These are phyloP conservation scores for Cryptus armator DNA, from an alignment of 2,888 invertebrate genomes.

Conservation along the genomic window DNA sequence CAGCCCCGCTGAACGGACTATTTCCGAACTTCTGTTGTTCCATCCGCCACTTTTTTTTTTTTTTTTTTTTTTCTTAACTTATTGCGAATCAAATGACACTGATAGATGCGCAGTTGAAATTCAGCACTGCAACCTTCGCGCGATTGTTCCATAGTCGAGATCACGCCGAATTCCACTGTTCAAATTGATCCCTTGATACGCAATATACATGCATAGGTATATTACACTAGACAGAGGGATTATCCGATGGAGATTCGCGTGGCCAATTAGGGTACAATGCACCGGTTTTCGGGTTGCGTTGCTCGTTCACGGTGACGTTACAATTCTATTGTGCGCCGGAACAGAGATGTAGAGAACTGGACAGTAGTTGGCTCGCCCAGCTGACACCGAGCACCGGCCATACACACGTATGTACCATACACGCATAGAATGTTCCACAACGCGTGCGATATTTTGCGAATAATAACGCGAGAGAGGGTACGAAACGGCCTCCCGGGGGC, in stretches of 20 bases:
- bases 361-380: slow-evolving; percentile 27
- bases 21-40: no score
- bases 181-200: slow-evolving; percentile 31
- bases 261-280: slow-evolving; percentile 69
- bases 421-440: slow-evolving; percentile 39
- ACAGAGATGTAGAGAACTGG: slow-evolving; percentile 9
- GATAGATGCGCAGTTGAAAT: no score
- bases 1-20: no score
- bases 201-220: slow-evolving; percentile 34
- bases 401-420: slow-evolving; percentile 45
- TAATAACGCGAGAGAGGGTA: slow-evolving; percentile 40
- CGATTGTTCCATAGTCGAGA: not conserved
- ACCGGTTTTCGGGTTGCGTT: slow-evolving; percentile 46
- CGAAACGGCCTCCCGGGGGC: slow-evolving; percentile 39
- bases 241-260: slow-evolving; percentile 47
- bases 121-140: no score
- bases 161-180: not conserved
- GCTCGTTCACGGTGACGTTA: slow-evolving; percentile 62
- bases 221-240: slow-evolving; percentile 49
- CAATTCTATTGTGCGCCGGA: slow-evolving; percentile 70
- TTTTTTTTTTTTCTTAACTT: no score
- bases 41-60: no score
- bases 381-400: slow-evolving; percentile 31
- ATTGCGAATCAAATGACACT: no score
- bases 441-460: slow-evolving; percentile 56